Conservation (phyloP, 2,797 vertebrate genomes). For the Buphagus erythrorhynchus region DNA sequence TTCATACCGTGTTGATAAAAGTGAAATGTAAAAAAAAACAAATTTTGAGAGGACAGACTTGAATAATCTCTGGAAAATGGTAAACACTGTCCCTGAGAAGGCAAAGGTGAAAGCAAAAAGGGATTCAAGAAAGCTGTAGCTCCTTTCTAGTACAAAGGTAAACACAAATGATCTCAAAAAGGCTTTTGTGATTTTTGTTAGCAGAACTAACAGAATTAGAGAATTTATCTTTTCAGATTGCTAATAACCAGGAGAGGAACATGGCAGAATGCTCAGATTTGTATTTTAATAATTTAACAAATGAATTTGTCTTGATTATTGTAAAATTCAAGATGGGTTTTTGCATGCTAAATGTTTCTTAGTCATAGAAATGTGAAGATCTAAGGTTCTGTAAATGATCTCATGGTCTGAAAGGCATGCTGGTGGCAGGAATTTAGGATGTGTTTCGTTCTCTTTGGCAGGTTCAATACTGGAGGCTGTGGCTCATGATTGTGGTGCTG, state of each 20-base stretch:
- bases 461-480: constrained; percentile 74
- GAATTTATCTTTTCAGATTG: background rate
- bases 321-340: background rate
- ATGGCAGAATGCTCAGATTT: background rate
- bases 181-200: background rate
- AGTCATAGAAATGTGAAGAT: background rate
- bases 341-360: background rate
- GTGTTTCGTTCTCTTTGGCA: constrained; percentile 35
- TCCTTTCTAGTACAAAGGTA: background rate
- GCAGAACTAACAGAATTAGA: background rate
- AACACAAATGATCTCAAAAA: background rate
- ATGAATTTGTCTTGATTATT: background rate
- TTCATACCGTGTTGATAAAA: background rate
- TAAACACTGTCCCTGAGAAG: background rate
- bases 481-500: constrained; percentile 74
- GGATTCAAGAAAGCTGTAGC: background rate
- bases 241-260: background rate
- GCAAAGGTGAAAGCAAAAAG: background rate
- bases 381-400: background rate
- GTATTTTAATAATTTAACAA: background rate
- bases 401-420: background rate
- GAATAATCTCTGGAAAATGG: background rate
- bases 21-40: background rate
- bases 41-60: background rate
- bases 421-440: background rate